Conservation (phyloP, 2,113 vertebrate genomes). For the Scomber colias region DNA sequence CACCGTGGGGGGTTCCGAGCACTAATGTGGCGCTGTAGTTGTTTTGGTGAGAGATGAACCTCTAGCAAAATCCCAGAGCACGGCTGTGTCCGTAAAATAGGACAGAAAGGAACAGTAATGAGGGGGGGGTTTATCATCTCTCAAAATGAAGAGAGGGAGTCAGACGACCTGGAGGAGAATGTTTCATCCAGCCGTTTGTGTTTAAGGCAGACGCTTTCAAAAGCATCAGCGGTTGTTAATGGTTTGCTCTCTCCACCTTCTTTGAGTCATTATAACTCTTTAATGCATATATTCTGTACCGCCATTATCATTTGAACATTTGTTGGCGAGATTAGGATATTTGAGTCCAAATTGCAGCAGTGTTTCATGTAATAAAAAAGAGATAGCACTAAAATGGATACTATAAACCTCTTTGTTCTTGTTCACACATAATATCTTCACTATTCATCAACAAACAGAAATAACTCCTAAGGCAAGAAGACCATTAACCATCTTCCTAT, state of each 20-base stretch:
- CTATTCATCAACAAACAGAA: constrained; percentile 2
- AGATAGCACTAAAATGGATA: not conserved
- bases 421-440: not conserved
- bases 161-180: constrained; percentile 21
- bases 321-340: too few relatives aligned
- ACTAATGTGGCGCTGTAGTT: constrained; percentile 43
- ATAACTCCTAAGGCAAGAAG: not conserved
- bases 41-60: constrained; percentile 53
- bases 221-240: constrained; percentile 4
- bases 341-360: not conserved
- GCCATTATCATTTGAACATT: not conserved
- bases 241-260: not conserved
- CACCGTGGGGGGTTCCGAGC: not conserved
- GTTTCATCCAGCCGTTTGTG: not conserved
- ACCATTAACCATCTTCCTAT: not conserved
- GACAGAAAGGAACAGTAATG: constrained; percentile 34
- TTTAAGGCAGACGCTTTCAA: not conserved
- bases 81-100: constrained; percentile 30
- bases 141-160: not conserved
- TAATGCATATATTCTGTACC: not conserved
- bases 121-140: constrained; percentile 6
- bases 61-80: constrained; percentile 42
- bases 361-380: not conserved
- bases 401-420: constrained; percentile 10
- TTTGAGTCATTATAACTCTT: not conserved